Base-by-base conservation (phyloP, 2,888 invertebrate genomes). In the Drosophila mulleri region DNA sequence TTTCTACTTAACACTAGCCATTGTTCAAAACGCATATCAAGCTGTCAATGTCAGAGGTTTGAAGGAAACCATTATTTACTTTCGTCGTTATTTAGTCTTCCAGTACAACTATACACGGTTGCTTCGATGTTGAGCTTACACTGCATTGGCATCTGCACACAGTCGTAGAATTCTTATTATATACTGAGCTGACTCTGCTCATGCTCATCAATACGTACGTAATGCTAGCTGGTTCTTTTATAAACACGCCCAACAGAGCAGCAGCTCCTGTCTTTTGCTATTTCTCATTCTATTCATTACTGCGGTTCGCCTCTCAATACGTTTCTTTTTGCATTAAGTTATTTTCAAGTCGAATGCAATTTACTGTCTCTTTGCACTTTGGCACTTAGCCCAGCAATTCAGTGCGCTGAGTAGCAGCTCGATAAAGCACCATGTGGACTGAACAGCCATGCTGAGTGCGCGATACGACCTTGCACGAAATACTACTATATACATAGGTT, bases 281-380 rank as follows among this genome's bases (percentile, higher is more conserved):
- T 35, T 32, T 59, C 52, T 20, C 23, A 50, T 60, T 48, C 63
- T 56, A 61, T 67, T 48, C 44, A 20, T 42, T 35, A 20, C 54
- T 53, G 63, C 41, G 62, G 64, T 52, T 81, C 62, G 66, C 41
- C 69, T 69, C 71, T 83, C 80, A 77, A 75, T 77, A 74, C 68
- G 78, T 75, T 82, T 75, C 72, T 67, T 75, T 78, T 72, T 66
- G 75, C 75, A 78, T 83, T 75, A 83, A 83, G 78, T 83, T 83
- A 80, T 78, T 78, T 73, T 71, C 72, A 66, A 80, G 75, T 69
- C 68, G 74, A 80, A 82, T 80, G 78, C 78, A 83, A 82, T 82
- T 80, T 78, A 75, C 71, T 73, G 82, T 81, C 70, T 74, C 78
- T 79, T 77, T 80, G 74, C 81, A 78, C 74, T 74, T 79, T 81